Evolutionary conservation across 2,797 vertebrate species (phyloP), one percentile per base, ranked within the genome.

Genomic region (Leucoraja ocellata): DNA sequence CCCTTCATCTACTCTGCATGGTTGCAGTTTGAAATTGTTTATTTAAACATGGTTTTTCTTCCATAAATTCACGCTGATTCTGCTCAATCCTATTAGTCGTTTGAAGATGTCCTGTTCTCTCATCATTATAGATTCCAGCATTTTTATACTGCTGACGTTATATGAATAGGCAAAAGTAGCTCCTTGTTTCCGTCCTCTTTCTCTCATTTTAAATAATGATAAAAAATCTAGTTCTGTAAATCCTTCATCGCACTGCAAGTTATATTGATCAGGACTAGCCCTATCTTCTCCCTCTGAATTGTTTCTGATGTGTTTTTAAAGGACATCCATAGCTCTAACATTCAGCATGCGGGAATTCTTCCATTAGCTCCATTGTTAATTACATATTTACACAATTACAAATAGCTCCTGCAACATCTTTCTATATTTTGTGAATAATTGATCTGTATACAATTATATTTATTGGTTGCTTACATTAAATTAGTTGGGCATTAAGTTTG

Each of bases 401-500:
- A 32, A 16, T 6, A 32, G 18, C 14, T 6, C n/a, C 4, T 71
- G 32, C 86, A 91, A 71, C 7, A 39, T 36, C 32, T 71, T 68
- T 32, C 63, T 21, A 18, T 39, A 54, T 71, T 71, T 71, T 36
- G 36, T 11, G 65, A 91, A 91, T 91, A 39, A 91, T 71, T 91
- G 18, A 7, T 71, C 21, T 4, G 9, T 11, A 0, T 91, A n/a
- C 9, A 91, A 91, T 91, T 91, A 73, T 1, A 71, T 71, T 58
- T 91, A 91, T 10, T 91, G 65, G 18, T n/a, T 68, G 28, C 36
- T 91, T 91, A 90, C 58, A 61, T 84, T 84, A 88, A 91, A 91
- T 71, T 36, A 73, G 39, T 39, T 39, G 8, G 18, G 3, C 18
- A 91, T 39, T 71, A 91, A 81, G 16, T 65, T 68, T 90, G 7